A percentile compares a stretch with the other conserved stretches of the same genome.
These are phyloP conservation scores for Eupithecia pulchellata DNA, from an alignment of 2,888 invertebrate genomes.

Conservation along the genomic window DNA sequence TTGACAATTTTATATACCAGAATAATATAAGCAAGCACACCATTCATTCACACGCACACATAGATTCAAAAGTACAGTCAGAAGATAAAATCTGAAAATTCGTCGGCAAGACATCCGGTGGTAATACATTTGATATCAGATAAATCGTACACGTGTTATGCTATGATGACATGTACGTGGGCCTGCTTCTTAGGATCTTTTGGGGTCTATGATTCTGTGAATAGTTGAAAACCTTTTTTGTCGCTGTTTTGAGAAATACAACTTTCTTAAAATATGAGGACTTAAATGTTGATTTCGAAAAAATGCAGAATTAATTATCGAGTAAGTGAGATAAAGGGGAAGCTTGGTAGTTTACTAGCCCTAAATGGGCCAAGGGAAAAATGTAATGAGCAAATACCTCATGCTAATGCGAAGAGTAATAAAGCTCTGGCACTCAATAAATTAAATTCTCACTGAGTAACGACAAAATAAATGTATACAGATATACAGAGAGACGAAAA, in stretches of 20 bases:
- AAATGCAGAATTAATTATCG: background rate
- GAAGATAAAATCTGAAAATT: slow-evolving; percentile 61
- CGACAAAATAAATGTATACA: slow-evolving; percentile 44
- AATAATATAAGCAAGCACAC: slow-evolving; percentile 18
- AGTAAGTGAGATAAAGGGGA: background rate
- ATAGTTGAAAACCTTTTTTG: slow-evolving; percentile 32
- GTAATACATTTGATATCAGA: slow-evolving; percentile 66
- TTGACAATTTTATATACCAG: background rate
- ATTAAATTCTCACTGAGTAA: slow-evolving; percentile 39
- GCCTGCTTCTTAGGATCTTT: slow-evolving; percentile 47
- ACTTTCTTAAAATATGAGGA: slow-evolving; percentile 19
- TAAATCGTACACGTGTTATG: slow-evolving; percentile 73
- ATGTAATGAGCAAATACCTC: slow-evolving; percentile 26
- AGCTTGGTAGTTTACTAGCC: background rate
- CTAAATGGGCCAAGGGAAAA: slow-evolving; percentile 27
- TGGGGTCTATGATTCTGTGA: slow-evolving; percentile 45
- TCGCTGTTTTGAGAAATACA: slow-evolving; percentile 30
- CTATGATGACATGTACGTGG: slow-evolving; percentile 75
- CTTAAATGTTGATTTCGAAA: background rate
- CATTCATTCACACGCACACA: slow-evolving; percentile 39
- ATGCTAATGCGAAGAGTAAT: slow-evolving; percentile 41
- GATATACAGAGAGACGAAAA: slow-evolving; percentile 46
- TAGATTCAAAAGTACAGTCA: slow-evolving; percentile 46
- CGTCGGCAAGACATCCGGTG: slow-evolving; percentile 78
- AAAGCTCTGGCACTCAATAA: slow-evolving; percentile 37